Percentiles rank a stretch among this genome's conserved stretches.
These are phyloP conservation scores for Apodemus sylvaticus DNA, from an alignment of 2,113 vertebrate species.

Conservation along the genomic window DNA sequence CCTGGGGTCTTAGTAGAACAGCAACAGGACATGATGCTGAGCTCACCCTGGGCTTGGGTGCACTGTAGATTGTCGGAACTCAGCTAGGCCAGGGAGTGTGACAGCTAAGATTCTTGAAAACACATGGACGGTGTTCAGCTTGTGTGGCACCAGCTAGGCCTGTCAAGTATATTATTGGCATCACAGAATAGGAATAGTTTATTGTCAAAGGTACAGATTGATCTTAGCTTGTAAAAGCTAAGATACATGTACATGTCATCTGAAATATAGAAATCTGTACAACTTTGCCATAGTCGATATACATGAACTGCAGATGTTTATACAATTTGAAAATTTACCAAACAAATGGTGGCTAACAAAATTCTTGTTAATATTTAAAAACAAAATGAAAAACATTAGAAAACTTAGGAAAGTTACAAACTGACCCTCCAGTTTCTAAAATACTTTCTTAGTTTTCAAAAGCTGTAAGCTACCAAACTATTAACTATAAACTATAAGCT, in stretches of 20 bases:
- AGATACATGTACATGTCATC: background rate
- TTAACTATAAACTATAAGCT: conserved; percentile 91
- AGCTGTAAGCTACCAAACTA: conserved; percentile 82
- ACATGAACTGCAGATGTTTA: background rate
- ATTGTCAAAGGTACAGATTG: background rate
- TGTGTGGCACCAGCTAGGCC: background rate
- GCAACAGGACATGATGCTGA: background rate
- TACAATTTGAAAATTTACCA: background rate
- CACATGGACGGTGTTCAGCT: background rate
- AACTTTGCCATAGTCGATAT: background rate
- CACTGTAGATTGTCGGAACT: background rate
- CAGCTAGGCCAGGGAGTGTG: background rate
- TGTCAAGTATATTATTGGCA: background rate
- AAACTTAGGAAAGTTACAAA: no score
- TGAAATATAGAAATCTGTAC: background rate
- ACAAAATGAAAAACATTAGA: no score
- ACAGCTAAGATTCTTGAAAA: background rate
- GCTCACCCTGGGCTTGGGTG: background rate
- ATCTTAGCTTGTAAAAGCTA: background rate
- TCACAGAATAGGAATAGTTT: background rate
- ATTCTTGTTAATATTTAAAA: background rate
- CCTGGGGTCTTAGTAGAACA: background rate
- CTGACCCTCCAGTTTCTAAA: no score
- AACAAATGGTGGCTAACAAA: no score
- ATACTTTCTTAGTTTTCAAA: no score